Evolutionary conservation across 2,888 invertebrate species (phyloP).

Genomic region (Troides oblongomaculatus): DNA sequence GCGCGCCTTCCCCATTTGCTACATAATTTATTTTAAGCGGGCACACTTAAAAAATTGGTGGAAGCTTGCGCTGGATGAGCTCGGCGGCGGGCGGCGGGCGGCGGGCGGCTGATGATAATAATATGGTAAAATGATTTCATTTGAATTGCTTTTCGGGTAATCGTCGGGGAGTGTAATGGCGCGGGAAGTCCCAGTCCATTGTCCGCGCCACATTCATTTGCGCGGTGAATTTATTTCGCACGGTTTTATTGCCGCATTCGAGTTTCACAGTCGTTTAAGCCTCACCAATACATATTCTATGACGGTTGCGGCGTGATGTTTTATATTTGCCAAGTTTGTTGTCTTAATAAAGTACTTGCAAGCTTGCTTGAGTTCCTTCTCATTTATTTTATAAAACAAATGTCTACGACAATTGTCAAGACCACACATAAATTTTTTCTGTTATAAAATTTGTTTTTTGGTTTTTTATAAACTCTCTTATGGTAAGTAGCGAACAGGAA

Average conservation of each 20-base stretch:
- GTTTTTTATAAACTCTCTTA: too few relatives aligned
- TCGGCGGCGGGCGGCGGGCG: conserved; percentile 66
- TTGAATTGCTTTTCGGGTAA: conserved; percentile 66
- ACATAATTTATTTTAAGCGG: conserved; percentile 78
- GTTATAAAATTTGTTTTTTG: too few relatives aligned
- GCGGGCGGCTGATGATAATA: conserved; percentile 69
- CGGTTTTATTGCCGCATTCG: conserved; percentile 55
- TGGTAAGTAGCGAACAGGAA: too few relatives aligned
- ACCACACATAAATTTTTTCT: too few relatives aligned
- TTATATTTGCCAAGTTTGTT: conserved; percentile 35
- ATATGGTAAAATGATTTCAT: conserved; percentile 77
- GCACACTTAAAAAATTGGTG: conserved; percentile 78
- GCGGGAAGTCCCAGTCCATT: conserved; percentile 60
- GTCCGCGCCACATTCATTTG: conserved; percentile 66
- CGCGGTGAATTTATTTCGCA: conserved; percentile 62
- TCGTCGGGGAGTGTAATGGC: conserved; percentile 66
- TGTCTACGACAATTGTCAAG: too few relatives aligned
- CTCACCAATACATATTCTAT: conserved; percentile 65
- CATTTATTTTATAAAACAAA: not conserved
- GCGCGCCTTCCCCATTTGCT: conserved; percentile 64
- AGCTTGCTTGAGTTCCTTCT: not conserved
- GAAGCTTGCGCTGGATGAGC: conserved; percentile 62
- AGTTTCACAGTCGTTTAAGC: conserved; percentile 61
- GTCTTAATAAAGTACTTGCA: not conserved
- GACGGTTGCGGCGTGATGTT: conserved; percentile 50